phyloP scores from a whole-genome alignment of 2,113 vertebrate genomes.

The Poicephalus meyeri region DNA sequence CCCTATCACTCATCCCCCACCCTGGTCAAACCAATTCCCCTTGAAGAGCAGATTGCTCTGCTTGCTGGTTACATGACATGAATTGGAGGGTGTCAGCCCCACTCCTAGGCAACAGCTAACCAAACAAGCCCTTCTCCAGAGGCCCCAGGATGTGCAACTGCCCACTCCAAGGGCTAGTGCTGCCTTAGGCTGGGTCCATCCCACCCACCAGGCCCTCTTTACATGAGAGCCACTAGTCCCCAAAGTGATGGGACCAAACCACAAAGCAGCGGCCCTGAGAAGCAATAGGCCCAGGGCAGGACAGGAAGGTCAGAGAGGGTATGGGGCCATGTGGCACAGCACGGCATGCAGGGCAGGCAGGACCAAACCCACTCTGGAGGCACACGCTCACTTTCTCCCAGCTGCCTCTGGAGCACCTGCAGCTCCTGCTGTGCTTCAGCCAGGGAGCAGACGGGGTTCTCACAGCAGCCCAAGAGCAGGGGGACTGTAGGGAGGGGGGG shows the following conservation, averaged over 20 bases:
- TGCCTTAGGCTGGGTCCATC: not conserved
- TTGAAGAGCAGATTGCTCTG: not conserved
- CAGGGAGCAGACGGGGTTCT: constrained; percentile 79
- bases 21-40: not conserved
- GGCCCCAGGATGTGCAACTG: not conserved
- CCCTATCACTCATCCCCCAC: not conserved
- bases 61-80: accelerated
- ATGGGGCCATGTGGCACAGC: not conserved
- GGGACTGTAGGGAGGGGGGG: not conserved
- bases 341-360: not conserved
- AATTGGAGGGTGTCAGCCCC: not conserved
- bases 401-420: constrained; percentile 89
- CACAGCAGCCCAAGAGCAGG: constrained; percentile 64
- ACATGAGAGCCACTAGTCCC: accelerated
- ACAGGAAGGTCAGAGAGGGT: not conserved
- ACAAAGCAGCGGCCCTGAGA: not conserved
- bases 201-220: not conserved
- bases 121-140: not conserved
- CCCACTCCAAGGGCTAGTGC: no score
- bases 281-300: not conserved
- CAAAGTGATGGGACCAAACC: not conserved
- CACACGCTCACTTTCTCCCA: constrained; percentile 80
- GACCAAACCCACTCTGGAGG: not conserved
- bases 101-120: not conserved
- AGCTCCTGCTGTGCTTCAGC: constrained; percentile 90